Evolutionary conservation across 2,888 invertebrate species (phyloP), one percentile per base, ranked within the genome.

Genomic region (Andrena chrysosceles): DNA sequence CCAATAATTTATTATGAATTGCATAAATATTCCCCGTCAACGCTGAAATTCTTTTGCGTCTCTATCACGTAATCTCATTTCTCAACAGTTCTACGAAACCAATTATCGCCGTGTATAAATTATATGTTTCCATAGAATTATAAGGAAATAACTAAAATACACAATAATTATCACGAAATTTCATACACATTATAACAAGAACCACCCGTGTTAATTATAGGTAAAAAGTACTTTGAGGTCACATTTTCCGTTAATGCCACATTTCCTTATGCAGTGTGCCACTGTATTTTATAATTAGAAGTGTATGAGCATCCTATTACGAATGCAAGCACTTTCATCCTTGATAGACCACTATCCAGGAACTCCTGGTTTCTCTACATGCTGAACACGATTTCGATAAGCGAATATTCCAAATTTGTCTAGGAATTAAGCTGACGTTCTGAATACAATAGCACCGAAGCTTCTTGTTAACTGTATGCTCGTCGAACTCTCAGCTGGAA

Each of bases 241-340:
- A 42, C 42, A 42, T 16, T 42, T 54, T 54, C 0, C 20, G 20
- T 52, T 20, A 20, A 54, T 20, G n/a, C 54, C 7, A 54, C 2
- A 8, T 23, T n/a, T 42, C 42, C 42, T 29, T 31, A n/a, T n/a
- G n/a, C 60, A 26, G 49, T 1, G n/a, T 26, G 31, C n/a, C 2
- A 13, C 29, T 49, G 20, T 31, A n/a, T 33, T 74, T 23, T 42
- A 10, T 7, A n/a, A 48, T 63, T 64, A 26, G 49, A 75, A 64
- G 68, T 69, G 20, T 68, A 42, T 5, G 10, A 68, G 29, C 68
- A 48, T 64, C 7, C 48, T 13, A 64, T 63, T 64, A 35, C 56
- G 59, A 64, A 66, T 60, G 59, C 79, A 64, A 59, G n/a, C 7
- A 33, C 31, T 59, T 69, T 69, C 79, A 10, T 49, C 10, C 2